Evolutionary conservation across 2,888 invertebrate genomes (phyloP), one percentile per base, ranked within the genome.

Genomic region (Neoaliturus tenellus): DNA sequence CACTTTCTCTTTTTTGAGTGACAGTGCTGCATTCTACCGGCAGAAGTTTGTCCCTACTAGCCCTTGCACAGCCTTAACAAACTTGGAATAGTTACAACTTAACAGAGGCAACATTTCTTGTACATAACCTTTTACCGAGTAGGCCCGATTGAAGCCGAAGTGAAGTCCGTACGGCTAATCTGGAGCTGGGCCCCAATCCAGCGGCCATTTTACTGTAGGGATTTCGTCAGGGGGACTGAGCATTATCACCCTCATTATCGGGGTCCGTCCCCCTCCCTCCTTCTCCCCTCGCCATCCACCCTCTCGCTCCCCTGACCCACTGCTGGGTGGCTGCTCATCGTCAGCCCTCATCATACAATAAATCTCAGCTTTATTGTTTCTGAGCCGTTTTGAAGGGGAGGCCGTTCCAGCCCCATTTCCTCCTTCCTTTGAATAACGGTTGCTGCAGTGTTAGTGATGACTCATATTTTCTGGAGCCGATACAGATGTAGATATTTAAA

Each of bases 351-450:
- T 55, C n/a, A 67, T 35, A 67, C 35, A 67, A 67, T 67, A 67
- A 67, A 67, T 67, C 67, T 67, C 14, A 33, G 67, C 35, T 28
- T 31, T 31, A 67, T 67, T 67, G 67, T 67, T 67, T 35, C 67
- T 17, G 35, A 67, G 51, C 23, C 51, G 20, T 51, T 51, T 51
- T 4, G 20, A 51, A n/a, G 31, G 31, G 33, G 67, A n/a, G 67
- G 35, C 23, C 12, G 31, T 67, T 31, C 31, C 31, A 31, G 8
- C 67, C 67, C 67, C 67, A n/a, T 67, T 67, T 67, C 67, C 67
- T 17, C 4, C 67, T 31, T 6, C 28, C 23, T 12, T 14, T 51
- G 23, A 51, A 51, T 51, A 51, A 51, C 51, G 51, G 51, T 51
- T 23, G 23, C 51, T 51, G 20, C 20, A 51, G 23, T 51, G 10